phyloP scores from a whole-genome alignment of 2,888 invertebrate genomes.

The Leptothorax acervorum region DNA sequence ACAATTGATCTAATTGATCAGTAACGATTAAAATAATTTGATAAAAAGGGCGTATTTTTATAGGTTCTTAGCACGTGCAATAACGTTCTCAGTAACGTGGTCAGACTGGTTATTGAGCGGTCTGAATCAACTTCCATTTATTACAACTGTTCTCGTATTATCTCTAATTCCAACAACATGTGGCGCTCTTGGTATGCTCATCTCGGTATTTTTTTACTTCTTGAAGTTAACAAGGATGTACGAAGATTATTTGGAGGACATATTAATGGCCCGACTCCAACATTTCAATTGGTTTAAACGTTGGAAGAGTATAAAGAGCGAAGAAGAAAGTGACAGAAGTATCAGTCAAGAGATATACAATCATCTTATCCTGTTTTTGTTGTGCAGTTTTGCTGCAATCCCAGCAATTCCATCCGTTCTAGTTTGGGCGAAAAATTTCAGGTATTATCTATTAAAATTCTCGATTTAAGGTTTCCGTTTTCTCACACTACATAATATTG shows the following conservation, averaged over 20 bases:
- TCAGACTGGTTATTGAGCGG: conserved; percentile 89
- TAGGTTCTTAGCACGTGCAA: conserved; percentile 86
- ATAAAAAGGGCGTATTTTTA: conserved; percentile 58
- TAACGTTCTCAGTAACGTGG: conserved; percentile 86
- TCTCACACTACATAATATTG: not conserved
- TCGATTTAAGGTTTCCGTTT: not conserved
- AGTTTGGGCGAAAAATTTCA: conserved; percentile 93
- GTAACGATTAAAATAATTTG: too few species aligned
- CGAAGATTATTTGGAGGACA: conserved; percentile 91
- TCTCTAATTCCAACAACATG: conserved; percentile 90
- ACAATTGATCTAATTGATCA: not conserved
- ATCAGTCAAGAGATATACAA: conserved; percentile 87
- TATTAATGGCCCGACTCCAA: conserved; percentile 86
- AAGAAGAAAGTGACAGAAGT: conserved; percentile 65
- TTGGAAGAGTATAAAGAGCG: conserved; percentile 63
- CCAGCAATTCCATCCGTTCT: conserved; percentile 91
- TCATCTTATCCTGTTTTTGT: conserved; percentile 90
- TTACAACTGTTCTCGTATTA: conserved; percentile 89
- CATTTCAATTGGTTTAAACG: conserved; percentile 85
- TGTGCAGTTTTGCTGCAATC: conserved; percentile 89
- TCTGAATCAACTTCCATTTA: conserved; percentile 90
- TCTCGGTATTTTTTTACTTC: conserved; percentile 81
- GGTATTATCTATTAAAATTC: conserved; percentile 85
- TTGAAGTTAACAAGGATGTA: conserved; percentile 91
- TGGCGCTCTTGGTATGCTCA: conserved; percentile 90